A percentile compares a stretch with the other conserved stretches of the same genome.
These are phyloP conservation scores for Ameiurus melas DNA, from an alignment of 2,113 vertebrate genomes.

Conservation along the genomic window DNA sequence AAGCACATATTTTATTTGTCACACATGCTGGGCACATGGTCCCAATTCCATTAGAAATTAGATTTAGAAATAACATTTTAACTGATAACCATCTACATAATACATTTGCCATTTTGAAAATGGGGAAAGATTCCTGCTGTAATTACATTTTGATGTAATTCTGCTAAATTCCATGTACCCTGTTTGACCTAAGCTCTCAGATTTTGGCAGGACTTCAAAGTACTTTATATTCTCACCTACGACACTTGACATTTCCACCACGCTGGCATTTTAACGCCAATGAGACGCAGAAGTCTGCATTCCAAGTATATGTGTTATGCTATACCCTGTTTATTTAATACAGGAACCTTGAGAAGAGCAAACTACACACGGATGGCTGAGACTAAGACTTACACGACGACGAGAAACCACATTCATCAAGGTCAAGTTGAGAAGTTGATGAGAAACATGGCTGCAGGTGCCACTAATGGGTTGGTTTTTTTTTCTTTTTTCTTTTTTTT, in stretches of 20 bases:
- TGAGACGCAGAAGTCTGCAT: neutral
- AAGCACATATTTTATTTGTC: neutral
- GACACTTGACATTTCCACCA: constrained; percentile 24
- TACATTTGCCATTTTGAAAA: neutral
- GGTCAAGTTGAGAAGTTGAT: constrained; percentile 7
- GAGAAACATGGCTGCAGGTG: neutral
- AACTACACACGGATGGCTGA: neutral
- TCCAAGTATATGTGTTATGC: neutral
- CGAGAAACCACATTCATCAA: neutral
- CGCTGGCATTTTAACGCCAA: constrained; percentile 20
- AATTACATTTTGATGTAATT: neutral
- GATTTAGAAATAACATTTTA: neutral
- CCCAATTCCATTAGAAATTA: neutral
- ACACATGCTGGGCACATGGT: neutral
- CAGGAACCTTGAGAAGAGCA: neutral
- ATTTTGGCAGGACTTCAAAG: neutral
- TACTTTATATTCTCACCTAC: constrained; percentile 12
- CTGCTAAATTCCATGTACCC: neutral
- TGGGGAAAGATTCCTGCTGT: neutral
- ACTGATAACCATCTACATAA: neutral
- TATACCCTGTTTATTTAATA: neutral
- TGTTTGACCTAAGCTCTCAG: neutral
- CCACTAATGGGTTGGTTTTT: neutral
- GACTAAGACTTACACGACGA: neutral
- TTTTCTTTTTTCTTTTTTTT: neutral